These are phyloP conservation scores for Lasius fuliginosus DNA, from an alignment of 2,888 invertebrate species.

Conservation along the genomic window DNA sequence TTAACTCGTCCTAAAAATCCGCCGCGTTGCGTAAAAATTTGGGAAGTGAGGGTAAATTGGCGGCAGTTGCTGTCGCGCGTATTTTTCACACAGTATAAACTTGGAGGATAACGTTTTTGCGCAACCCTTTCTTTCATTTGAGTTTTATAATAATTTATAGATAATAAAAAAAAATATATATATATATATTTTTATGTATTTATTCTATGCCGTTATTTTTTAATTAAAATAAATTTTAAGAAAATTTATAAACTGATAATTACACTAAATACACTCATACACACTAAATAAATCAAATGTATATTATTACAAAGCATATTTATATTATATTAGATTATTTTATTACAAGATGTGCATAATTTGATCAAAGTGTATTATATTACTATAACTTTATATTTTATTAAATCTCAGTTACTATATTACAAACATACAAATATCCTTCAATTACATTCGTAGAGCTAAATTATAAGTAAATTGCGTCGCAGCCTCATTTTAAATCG, in stretches of 20 bases:
- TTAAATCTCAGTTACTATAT: background rate
- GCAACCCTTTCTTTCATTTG: background rate
- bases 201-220: background rate
- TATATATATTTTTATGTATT: background rate
- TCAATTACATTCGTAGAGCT: background rate
- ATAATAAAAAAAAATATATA: background rate
- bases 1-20: constrained; percentile 54
- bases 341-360: background rate
- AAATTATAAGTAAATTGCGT: background rate
- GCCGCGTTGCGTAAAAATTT: constrained; percentile 30
- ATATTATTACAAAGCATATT: constrained; percentile 9
- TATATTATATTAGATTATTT: background rate
- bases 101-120: constrained; percentile 4
- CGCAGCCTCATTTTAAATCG: constrained; percentile 13
- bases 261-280: background rate
- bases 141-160: constrained; percentile 9
- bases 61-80: constrained; percentile 37
- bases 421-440: background rate
- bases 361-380: constrained; percentile 9
- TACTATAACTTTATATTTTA: background rate
- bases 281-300: background rate
- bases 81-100: constrained; percentile 30
- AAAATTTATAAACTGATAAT: background rate
- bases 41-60: constrained; percentile 36
- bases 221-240: constrained; percentile 4